phyloP scores from a whole-genome alignment of 2,797 vertebrate species.

The Betta splendens region DNA sequence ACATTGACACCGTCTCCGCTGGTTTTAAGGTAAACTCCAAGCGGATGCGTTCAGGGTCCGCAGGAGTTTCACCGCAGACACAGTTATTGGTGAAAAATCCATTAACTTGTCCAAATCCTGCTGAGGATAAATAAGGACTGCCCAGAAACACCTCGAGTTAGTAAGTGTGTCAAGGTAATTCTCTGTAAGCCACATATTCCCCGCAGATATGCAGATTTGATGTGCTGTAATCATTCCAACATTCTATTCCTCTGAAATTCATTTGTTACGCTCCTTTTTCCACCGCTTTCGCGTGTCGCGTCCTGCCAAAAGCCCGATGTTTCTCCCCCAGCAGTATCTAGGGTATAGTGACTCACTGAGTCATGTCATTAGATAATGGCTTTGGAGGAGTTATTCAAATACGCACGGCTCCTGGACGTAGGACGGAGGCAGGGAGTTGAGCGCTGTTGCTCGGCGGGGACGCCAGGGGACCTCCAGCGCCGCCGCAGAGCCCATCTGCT shows the following conservation, averaged over 20 bases:
- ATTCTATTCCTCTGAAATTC: slow-evolving; percentile 52
- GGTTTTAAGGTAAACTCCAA: slow-evolving; percentile 54
- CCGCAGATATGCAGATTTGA: slow-evolving; percentile 50
- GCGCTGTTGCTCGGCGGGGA: slow-evolving; percentile 51
- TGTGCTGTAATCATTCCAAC: slow-evolving; percentile 57
- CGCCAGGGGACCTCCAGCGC: slow-evolving; percentile 70
- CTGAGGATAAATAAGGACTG: slow-evolving; percentile 2
- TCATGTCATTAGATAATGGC: slow-evolving; percentile 74
- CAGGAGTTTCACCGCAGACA: neutral
- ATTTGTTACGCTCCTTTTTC: slow-evolving; percentile 51
- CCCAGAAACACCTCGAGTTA: slow-evolving; percentile 24
- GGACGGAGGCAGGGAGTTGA: slow-evolving; percentile 54
- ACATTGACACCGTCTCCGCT: slow-evolving; percentile 31
- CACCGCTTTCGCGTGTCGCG: slow-evolving; percentile 20
- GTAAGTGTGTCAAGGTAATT: slow-evolving; percentile 43
- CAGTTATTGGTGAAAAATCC: slow-evolving; percentile 14
- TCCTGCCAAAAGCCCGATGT: slow-evolving; percentile 63
- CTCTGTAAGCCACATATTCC: slow-evolving; percentile 37
- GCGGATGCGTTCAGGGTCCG: slow-evolving; percentile 34
- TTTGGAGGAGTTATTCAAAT: slow-evolving; percentile 71
- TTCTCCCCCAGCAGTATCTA: slow-evolving; percentile 54
- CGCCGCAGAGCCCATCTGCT: slow-evolving; percentile 76
- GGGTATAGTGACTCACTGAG: slow-evolving; percentile 72
- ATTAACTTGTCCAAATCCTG: slow-evolving; percentile 13
- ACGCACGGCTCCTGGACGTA: slow-evolving; percentile 70